phyloP scores from a whole-genome alignment of 2,113 vertebrate species.

The Heptranchias perlo region DNA sequence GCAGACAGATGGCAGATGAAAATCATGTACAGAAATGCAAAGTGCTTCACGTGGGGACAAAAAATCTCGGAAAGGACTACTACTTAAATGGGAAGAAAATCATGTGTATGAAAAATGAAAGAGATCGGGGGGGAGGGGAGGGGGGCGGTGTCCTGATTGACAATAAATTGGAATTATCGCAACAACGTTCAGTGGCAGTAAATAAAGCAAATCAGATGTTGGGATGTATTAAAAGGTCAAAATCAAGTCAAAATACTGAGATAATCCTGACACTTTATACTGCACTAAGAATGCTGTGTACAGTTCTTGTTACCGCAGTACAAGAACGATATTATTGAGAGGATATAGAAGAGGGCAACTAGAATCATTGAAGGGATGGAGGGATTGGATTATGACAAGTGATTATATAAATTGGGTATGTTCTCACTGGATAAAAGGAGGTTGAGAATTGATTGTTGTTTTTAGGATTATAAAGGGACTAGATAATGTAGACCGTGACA shows the following conservation, averaged over 20 bases:
- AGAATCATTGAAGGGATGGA: too few relatives aligned
- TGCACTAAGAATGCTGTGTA: background rate
- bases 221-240: background rate
- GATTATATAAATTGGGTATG: background rate
- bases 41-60: too few relatives aligned
- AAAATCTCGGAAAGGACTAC: background rate
- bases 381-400: background rate
- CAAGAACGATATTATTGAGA: background rate
- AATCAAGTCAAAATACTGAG: background rate
- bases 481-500: background rate
- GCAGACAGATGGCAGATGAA: background rate
- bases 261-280: background rate
- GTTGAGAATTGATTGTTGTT: background rate
- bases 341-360: background rate
- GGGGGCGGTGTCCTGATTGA: background rate
- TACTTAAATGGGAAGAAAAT: background rate
- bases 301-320: background rate
- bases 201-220: background rate
- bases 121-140: too few relatives aligned
- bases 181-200: background rate
- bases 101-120: background rate
- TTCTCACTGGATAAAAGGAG: background rate
- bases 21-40: too few relatives aligned
- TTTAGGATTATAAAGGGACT: too few relatives aligned
- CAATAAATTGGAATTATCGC: background rate